Conservation (phyloP, 2,113 vertebrate species). For the Isurus oxyrinchus region DNA sequence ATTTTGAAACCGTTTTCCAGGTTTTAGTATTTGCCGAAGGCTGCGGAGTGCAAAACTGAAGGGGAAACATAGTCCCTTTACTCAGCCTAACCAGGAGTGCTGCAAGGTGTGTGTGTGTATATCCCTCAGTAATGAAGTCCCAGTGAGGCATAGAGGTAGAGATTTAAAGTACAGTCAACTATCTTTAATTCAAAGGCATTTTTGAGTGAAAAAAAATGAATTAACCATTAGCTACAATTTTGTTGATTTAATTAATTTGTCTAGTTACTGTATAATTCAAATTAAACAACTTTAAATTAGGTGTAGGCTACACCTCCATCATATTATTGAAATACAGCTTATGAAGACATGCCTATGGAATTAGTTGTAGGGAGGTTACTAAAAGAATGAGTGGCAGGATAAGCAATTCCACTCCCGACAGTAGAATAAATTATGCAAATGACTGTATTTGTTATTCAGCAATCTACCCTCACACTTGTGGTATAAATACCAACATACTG, state of each 20-base stretch:
- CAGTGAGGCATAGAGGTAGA: background rate
- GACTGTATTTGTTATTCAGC: constrained; percentile 22
- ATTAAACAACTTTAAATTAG: background rate
- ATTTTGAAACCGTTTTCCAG: background rate
- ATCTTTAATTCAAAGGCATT: background rate
- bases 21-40: background rate
- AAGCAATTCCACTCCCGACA: background rate
- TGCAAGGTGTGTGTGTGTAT: background rate
- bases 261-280: background rate
- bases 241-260: background rate
- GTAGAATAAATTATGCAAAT: constrained; percentile 31
- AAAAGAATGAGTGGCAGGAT: constrained; percentile 16
- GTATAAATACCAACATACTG: constrained; percentile 36
- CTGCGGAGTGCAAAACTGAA: background rate
- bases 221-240: background rate
- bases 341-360: background rate
- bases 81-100: background rate
- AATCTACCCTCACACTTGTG: constrained; percentile 32
- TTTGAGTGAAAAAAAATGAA: background rate
- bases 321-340: background rate
- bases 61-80: no score
- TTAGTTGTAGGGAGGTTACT: background rate
- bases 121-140: background rate
- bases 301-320: background rate
- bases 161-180: background rate